Conservation (phyloP, 2,888 invertebrate genomes). For the Aelia acuminata region DNA sequence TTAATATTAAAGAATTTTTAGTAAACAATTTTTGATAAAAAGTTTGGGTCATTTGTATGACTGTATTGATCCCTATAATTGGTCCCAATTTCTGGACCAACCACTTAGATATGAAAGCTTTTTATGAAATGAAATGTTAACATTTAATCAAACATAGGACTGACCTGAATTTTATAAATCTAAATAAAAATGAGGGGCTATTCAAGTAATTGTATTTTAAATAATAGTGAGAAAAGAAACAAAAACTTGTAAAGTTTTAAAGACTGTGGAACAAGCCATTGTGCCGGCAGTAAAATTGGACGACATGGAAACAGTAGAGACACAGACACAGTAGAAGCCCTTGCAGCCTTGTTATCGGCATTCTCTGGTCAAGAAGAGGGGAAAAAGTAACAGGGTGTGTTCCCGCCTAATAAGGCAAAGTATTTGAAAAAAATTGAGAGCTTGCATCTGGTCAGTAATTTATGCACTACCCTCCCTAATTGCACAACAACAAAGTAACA, state of each 20-base stretch:
- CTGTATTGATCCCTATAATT: no score
- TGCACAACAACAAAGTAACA: not conserved
- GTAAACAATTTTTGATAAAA: no score
- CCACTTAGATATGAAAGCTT: no score
- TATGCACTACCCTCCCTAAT: not conserved
- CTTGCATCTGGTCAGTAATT: not conserved
- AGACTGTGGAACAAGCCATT: not conserved
- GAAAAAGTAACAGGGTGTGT: not conserved
- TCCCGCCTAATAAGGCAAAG: not conserved
- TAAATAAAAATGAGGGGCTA: no score
- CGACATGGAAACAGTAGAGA: not conserved
- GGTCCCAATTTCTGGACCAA: no score
- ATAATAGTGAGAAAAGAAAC: not conserved
- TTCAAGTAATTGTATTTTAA: not conserved
- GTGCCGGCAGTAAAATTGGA: not conserved
- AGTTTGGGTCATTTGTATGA: no score
- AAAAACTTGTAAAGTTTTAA: not conserved
- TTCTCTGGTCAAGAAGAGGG: not conserved
- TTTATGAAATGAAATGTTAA: no score
- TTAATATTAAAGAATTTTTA: no score
- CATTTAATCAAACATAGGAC: no score
- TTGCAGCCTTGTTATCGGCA: not conserved
- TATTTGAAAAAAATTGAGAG: not conserved
- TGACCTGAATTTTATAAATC: no score
- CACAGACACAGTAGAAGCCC: not conserved